Conservation (phyloP, 2,888 invertebrate genomes). For the Lasioglossum marginatum region DNA sequence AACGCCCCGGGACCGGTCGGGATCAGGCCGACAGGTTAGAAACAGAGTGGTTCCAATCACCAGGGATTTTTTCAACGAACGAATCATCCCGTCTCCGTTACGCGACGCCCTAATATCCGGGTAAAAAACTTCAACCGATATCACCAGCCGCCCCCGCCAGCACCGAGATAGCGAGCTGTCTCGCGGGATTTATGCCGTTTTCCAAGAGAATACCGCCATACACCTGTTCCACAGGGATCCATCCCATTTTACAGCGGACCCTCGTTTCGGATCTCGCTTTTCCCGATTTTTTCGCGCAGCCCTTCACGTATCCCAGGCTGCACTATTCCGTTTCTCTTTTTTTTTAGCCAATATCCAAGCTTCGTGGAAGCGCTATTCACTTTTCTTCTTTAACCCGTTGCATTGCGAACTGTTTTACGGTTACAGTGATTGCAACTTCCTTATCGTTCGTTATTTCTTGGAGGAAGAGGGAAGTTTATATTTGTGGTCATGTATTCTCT, state of each 20-base stretch:
- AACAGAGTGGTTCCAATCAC: slow-evolving; percentile 71
- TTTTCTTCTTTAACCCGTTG: background rate
- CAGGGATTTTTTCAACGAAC: slow-evolving; percentile 60
- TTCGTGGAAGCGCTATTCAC: background rate
- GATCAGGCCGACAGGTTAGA: slow-evolving; percentile 70
- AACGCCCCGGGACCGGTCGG: slow-evolving; percentile 58
- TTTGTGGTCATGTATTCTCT: too few species aligned
- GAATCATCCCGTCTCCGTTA: slow-evolving; percentile 44
- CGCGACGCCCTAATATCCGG: slow-evolving; percentile 45
- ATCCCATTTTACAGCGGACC: slow-evolving; percentile 9
- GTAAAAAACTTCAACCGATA: slow-evolving; percentile 48
- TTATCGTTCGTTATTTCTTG: background rate
- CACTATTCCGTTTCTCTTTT: background rate
- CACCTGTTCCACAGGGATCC: slow-evolving; percentile 7
- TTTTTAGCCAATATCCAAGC: background rate
- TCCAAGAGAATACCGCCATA: slow-evolving; percentile 20
- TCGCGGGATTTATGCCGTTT: slow-evolving; percentile 26
- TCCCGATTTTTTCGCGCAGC: background rate
- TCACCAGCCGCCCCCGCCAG: slow-evolving; percentile 5
- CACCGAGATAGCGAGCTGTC: slow-evolving; percentile 40
- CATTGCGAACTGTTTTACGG: background rate
- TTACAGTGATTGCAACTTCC: background rate
- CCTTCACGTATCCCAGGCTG: background rate
- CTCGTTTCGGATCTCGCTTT: background rate
- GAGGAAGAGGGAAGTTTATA: too few species aligned